These are phyloP conservation scores for Nomada hirtipes DNA, from an alignment of 2,888 invertebrate genomes.

Conservation along the genomic window DNA sequence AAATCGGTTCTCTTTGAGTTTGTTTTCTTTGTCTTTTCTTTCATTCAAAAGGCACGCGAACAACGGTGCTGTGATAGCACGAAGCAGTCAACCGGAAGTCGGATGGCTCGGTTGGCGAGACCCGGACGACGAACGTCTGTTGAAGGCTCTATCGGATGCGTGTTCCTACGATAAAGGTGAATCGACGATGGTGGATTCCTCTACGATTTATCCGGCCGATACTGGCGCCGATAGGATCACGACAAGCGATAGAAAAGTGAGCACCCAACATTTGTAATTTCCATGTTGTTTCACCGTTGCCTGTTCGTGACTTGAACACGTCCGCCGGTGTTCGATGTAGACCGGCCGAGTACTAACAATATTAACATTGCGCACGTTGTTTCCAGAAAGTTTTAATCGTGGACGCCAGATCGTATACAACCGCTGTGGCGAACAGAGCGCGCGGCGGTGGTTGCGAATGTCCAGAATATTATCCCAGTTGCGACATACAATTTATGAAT, in stretches of 20 bases:
- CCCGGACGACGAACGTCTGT: slow-evolving; percentile 93
- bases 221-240: slow-evolving; percentile 72
- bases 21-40: background rate
- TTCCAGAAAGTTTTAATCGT: slow-evolving; percentile 93
- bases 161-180: slow-evolving; percentile 90
- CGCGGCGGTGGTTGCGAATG: slow-evolving; percentile 99
- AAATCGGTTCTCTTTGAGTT: too few species aligned
- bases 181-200: slow-evolving; percentile 82
- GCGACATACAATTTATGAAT: slow-evolving; percentile 98
- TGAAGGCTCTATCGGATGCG: slow-evolving; percentile 93
- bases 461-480: slow-evolving; percentile 96
- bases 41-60: slow-evolving; percentile 87
- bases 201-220: slow-evolving; percentile 74
- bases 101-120: slow-evolving; percentile 98
- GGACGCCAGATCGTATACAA: slow-evolving; percentile 98
- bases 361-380: slow-evolving; percentile 1
- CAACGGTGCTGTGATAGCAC: slow-evolving; percentile 96
- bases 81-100: slow-evolving; percentile 97
- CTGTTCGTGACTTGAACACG: too few species aligned
- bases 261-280: slow-evolving; percentile 7
- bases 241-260: slow-evolving; percentile 76
- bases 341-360: too few species aligned
- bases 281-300: background rate
- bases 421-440: slow-evolving; percentile 97
- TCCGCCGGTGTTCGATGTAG: too few species aligned